These are phyloP conservation scores for Scotopteryx bipunctaria DNA, from an alignment of 2,888 invertebrate genomes.

Conservation along the genomic window DNA sequence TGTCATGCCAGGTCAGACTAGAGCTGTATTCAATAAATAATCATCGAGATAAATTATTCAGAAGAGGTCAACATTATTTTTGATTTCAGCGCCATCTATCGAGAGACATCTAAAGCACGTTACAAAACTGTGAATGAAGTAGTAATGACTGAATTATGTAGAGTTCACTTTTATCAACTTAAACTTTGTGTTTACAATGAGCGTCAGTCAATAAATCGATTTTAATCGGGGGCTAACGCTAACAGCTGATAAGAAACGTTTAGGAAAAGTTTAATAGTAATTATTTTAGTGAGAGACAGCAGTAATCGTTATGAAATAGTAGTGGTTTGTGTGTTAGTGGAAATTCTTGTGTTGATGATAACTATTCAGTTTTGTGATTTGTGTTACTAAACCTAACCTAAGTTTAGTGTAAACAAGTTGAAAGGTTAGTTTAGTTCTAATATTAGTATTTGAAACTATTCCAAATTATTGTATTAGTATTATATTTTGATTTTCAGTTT, in stretches of 20 bases:
- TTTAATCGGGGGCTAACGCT: constrained; percentile 12
- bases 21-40: neutral
- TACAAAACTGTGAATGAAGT: constrained; percentile 3
- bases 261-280: constrained; percentile 16
- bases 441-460: neutral
- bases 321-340: constrained; percentile 22
- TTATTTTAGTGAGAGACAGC: constrained; percentile 13
- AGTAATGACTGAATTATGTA: constrained; percentile 16
- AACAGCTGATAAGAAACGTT: constrained; percentile 30
- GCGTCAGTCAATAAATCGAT: constrained; percentile 16
- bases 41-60: neutral
- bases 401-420: constrained; percentile 38
- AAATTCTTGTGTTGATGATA: constrained; percentile 8
- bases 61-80: neutral
- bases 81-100: constrained; percentile 33
- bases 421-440: constrained; percentile 36
- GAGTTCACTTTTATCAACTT: constrained; percentile 19
- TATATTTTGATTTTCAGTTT: too few relatives aligned
- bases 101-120: constrained; percentile 5
- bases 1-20: neutral
- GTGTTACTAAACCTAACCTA: constrained; percentile 45
- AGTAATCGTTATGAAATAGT: constrained; percentile 17
- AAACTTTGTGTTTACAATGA: constrained; percentile 18
- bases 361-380: constrained; percentile 21
- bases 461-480: too few relatives aligned